phyloP scores from a whole-genome alignment of 2,797 vertebrate genomes.

The Ibycter americanus region DNA sequence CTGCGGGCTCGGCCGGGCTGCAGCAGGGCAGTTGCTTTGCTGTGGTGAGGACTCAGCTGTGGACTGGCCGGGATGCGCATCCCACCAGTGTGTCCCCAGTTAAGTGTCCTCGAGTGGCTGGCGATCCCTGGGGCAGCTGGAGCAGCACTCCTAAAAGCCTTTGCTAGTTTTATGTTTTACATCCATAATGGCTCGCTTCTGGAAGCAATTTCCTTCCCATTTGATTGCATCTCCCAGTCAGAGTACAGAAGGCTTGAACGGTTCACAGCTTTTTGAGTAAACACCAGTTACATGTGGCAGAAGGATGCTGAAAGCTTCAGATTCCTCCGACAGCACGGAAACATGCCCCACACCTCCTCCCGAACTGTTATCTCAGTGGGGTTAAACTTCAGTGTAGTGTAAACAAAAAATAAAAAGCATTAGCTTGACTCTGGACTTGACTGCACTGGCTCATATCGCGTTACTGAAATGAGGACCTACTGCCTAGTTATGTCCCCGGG shows the following conservation, averaged over 20 bases:
- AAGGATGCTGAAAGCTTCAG: not conserved
- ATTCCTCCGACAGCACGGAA: not conserved
- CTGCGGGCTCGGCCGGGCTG: not conserved
- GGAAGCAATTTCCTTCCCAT: not conserved
- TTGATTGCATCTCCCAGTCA: not conserved
- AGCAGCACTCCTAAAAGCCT: fast-evolving
- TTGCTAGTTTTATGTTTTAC: fast-evolving
- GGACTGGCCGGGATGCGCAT: fast-evolving
- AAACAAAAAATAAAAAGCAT: slow-evolving; percentile 6
- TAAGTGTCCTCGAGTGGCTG: not conserved
- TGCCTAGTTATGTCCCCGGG: not conserved
- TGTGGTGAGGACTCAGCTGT: not conserved
- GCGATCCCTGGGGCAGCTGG: too few species aligned
- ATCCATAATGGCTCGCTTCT: not conserved
- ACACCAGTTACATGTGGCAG: fast-evolving
- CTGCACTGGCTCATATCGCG: not conserved
- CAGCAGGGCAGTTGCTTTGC: not conserved
- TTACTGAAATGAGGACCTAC: not conserved
- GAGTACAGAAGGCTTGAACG: not conserved
- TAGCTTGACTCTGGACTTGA: not conserved
- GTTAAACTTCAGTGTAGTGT: not conserved
- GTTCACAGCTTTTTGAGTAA: not conserved
- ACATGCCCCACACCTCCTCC: not conserved
- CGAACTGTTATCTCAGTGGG: not conserved
- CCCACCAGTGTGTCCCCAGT: not conserved